Evolutionary conservation across 1,140 invertebrate genomes (phyloP).

Genomic region (Pseudachorutes palmiensis): DNA sequence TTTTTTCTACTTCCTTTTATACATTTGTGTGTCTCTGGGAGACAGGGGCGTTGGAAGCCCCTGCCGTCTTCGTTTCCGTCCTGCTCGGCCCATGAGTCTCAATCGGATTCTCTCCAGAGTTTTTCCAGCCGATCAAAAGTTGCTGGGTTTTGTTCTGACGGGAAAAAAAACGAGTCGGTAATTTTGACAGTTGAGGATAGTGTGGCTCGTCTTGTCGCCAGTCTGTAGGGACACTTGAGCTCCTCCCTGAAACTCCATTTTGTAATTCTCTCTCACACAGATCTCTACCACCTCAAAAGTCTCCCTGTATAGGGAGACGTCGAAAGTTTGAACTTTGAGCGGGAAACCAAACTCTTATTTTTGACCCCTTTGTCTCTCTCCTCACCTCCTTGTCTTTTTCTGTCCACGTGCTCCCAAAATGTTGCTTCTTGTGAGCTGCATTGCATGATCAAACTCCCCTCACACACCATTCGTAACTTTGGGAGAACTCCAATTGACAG

Average conservation of each 20-base stretch:
- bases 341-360: slow-evolving; percentile 8
- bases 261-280: slow-evolving; percentile 23
- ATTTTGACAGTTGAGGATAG: too few relatives aligned
- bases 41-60: background rate
- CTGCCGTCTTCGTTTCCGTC: slow-evolving; percentile 24
- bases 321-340: background rate
- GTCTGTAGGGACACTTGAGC: background rate
- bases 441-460: background rate
- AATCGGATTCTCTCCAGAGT: slow-evolving; percentile 34
- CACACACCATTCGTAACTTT: slow-evolving; percentile 12
- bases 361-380: slow-evolving; percentile 19
- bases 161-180: slow-evolving; percentile 4
- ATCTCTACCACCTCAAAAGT: slow-evolving; percentile 11
- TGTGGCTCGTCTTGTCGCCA: too few relatives aligned
- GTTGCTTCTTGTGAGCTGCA: slow-evolving; percentile 16
- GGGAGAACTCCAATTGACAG: background rate
- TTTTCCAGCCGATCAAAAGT: slow-evolving; percentile 37
- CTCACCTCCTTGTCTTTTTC: slow-evolving; percentile 23
- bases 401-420: slow-evolving; percentile 14
- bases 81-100: slow-evolving; percentile 27
- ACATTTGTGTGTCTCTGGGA: background rate
- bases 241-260: background rate
- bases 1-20: slow-evolving; percentile 5
- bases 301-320: background rate
- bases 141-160: slow-evolving; percentile 23